Evolutionary conservation across 2,888 invertebrate species (phyloP), one percentile per base, ranked within the genome.

Genomic region (Lasius platythorax): DNA sequence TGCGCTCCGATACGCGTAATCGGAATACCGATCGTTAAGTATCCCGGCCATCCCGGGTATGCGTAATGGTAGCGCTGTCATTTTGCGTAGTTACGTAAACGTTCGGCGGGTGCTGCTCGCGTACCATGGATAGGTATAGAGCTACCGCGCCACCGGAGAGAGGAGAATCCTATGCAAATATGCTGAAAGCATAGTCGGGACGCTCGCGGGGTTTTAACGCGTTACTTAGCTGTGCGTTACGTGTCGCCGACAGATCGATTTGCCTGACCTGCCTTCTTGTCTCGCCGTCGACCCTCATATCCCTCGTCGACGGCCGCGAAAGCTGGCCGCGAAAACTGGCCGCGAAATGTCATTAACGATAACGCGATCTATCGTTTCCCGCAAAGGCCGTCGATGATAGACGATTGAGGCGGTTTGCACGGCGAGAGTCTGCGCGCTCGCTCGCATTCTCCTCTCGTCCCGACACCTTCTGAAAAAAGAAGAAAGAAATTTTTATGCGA

Each of bases 131-230:
- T 76, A 53, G 82, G 85, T 85, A 37, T 33, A 33, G 3, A 43
- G 68, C 23, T 67, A 63, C 50, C 82, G 73, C 76, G 75, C 82
- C 85, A 84, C 84, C 86, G 86, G 83, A 85, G 78, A 90, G 88
- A 85, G 86, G 79, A 87, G 87, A 90, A 87, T 91, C 85, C 88
- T 87, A 87, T 85, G 89, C 89, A 90, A 91, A 91, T 92, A 89
- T 88, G 87, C 88, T 85, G 85, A 88, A 88, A 91, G 88, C 89
- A 91, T 89, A 88, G 86, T 78, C 79, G 83, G 85, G 85, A 90
- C 88, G 90, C 83, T 86, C 83, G 84, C 79, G 79, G 86, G 88
- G 88, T 90, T 88, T 91, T 91, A 91, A 90, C 87, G 88, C 84
- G 91, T 88, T 90, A 90, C 88, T 90, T 90, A 90, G 82, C 87